A percentile compares a stretch with the other conserved stretches of the same genome.
Conservation (phyloP, 2,797 vertebrate species). For the Takifugu ocellatus region DNA sequence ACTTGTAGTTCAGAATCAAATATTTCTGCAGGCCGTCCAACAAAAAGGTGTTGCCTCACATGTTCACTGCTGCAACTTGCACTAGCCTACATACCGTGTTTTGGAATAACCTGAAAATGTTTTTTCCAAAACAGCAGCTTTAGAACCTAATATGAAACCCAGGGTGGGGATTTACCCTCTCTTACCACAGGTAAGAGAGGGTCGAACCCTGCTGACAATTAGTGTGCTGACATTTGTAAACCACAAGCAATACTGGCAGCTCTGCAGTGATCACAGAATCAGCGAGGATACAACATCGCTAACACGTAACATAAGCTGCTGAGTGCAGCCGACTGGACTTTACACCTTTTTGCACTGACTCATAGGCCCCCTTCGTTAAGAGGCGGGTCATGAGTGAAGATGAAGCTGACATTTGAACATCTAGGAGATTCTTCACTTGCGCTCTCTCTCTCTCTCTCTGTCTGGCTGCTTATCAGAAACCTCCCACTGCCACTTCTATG, state of each 20-base stretch:
- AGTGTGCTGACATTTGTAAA: slow-evolving; percentile 1
- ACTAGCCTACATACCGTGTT: slow-evolving; percentile 2
- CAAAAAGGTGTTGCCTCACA: neutral
- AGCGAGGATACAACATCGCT: neutral
- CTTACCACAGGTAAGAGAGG: neutral
- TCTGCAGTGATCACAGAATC: neutral
- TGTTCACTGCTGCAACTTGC: neutral
- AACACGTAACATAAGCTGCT: neutral
- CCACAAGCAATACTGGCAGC: neutral
- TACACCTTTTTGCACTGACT: slow-evolving; percentile 22
- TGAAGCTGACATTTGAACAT: slow-evolving; percentile 7
- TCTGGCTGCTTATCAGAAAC: slow-evolving; percentile 33
- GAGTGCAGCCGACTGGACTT: slow-evolving; percentile 15
- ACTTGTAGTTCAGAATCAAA: neutral
- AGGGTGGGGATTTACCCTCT: slow-evolving; percentile 12
- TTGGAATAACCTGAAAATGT: neutral
- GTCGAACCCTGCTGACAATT: neutral
- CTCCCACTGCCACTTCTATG: slow-evolving; percentile 44
- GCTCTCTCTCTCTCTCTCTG: neutral
- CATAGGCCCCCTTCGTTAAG: slow-evolving; percentile 26
- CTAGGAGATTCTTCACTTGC: slow-evolving; percentile 7
- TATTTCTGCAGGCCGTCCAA: neutral
- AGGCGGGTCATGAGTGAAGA: slow-evolving; percentile 1
- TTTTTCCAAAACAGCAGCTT: neutral
- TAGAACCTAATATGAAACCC: slow-evolving; percentile 6